These are phyloP conservation scores for Danio choprae DNA, from an alignment of 2,797 vertebrate species.

Conservation along the genomic window DNA sequence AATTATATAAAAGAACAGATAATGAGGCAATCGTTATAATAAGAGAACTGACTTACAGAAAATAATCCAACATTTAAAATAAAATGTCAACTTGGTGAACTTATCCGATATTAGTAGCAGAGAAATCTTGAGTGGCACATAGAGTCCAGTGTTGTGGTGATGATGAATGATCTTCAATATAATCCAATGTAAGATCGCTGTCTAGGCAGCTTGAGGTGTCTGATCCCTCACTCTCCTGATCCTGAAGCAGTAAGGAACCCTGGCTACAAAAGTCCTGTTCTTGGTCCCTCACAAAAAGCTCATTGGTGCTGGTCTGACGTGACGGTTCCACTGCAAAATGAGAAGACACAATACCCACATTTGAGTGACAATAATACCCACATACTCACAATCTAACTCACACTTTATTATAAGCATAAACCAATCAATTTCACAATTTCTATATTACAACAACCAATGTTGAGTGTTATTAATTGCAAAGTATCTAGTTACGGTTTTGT, in stretches of 20 bases:
- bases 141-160: slow-evolving; percentile 54
- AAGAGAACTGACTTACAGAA: neutral
- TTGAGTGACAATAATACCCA: no score
- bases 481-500: no score
- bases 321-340: slow-evolving; percentile 43
- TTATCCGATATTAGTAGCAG: slow-evolving; percentile 9
- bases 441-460: no score
- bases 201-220: slow-evolving; percentile 20
- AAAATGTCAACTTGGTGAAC: neutral
- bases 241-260: slow-evolving; percentile 15
- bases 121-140: slow-evolving; percentile 59
- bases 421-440: no score
- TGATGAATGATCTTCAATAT: slow-evolving; percentile 40
- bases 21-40: no score
- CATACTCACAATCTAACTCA: neutral
- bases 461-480: no score
- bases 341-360: slow-evolving; percentile 38
- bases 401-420: neutral
- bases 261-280: neutral
- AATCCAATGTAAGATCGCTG: slow-evolving; percentile 59
- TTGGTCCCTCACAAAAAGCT: slow-evolving; percentile 20
- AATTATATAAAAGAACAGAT: neutral
- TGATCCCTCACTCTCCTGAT: slow-evolving; percentile 13
- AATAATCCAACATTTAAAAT: neutral
- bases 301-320: slow-evolving; percentile 28